These are phyloP conservation scores for Rhopalosiphum padi DNA, from an alignment of 1,140 invertebrate genomes.

Conservation along the genomic window DNA sequence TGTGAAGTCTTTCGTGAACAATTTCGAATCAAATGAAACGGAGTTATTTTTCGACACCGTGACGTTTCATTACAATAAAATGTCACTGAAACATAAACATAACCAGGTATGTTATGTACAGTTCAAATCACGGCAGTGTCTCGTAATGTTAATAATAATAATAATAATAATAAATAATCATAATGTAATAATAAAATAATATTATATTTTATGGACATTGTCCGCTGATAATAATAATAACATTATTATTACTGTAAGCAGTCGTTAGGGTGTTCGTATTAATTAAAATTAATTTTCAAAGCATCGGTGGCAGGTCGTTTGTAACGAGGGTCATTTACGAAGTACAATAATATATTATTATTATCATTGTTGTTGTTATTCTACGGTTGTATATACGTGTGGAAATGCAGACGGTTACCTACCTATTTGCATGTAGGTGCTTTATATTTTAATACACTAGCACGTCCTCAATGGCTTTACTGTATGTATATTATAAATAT, in stretches of 20 bases:
- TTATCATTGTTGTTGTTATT: not conserved
- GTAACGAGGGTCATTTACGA: not conserved
- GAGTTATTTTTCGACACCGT: not conserved
- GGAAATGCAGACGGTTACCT: not conserved
- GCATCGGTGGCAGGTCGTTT: not conserved
- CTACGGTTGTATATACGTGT: not conserved
- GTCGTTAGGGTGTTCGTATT: not conserved
- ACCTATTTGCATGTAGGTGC: not conserved
- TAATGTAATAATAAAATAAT: not conserved
- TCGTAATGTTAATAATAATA: too few species aligned
- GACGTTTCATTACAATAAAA: not conserved
- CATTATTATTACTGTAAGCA: not conserved
- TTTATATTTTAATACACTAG: not conserved
- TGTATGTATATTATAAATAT: too few species aligned
- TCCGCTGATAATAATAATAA: not conserved
- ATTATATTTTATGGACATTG: not conserved
- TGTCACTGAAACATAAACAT: not conserved
- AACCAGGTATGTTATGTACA: not conserved
- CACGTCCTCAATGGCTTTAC: too few species aligned
- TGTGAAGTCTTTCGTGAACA: too few species aligned
- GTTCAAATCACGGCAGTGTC: not conserved
- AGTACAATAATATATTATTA: not conserved
- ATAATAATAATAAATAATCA: too few species aligned
- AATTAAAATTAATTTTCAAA: conserved; percentile 20
- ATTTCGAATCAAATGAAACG: not conserved